Evolutionary conservation across 2,888 invertebrate genomes (phyloP).

Genomic region (Halictus quadricinctus): DNA sequence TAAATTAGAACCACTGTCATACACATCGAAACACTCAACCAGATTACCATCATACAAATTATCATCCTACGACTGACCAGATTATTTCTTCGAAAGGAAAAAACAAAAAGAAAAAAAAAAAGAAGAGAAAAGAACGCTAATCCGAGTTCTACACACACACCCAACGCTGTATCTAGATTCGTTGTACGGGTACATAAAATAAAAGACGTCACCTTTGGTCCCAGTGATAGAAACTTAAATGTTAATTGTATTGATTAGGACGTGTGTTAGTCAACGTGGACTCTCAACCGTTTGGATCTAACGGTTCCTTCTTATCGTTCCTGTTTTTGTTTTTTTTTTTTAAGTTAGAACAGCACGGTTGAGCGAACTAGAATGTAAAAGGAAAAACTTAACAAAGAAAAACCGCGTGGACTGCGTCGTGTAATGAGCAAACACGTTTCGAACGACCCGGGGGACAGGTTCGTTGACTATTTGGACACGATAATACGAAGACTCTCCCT

Average conservation of each 20-base stretch:
- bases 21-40: constrained; percentile 11
- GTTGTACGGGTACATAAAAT: constrained; percentile 73
- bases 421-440: constrained; percentile 65
- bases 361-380: constrained; percentile 40
- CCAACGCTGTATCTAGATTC: constrained; percentile 63
- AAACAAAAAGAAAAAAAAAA: constrained; percentile 42
- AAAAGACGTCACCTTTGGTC: constrained; percentile 80
- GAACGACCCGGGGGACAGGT: constrained; percentile 33
- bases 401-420: constrained; percentile 42
- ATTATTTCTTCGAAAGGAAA: constrained; percentile 50
- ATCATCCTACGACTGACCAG: constrained; percentile 66
- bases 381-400: constrained; percentile 47
- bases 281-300: constrained; percentile 55
- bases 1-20: constrained; percentile 14
- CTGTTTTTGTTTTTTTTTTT: constrained; percentile 8
- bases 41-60: background rate
- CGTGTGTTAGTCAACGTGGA: constrained; percentile 66
- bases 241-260: constrained; percentile 74
- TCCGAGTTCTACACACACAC: constrained; percentile 47
- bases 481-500: constrained; percentile 32
- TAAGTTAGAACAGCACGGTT: constrained; percentile 52
- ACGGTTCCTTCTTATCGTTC: constrained; percentile 45
- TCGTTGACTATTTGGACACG: constrained; percentile 55
- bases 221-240: constrained; percentile 78
- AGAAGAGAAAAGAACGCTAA: constrained; percentile 15